Evolutionary conservation across 2,888 invertebrate species (phyloP), one percentile per base, ranked within the genome.

Genomic region (Harpalus rufipes): DNA sequence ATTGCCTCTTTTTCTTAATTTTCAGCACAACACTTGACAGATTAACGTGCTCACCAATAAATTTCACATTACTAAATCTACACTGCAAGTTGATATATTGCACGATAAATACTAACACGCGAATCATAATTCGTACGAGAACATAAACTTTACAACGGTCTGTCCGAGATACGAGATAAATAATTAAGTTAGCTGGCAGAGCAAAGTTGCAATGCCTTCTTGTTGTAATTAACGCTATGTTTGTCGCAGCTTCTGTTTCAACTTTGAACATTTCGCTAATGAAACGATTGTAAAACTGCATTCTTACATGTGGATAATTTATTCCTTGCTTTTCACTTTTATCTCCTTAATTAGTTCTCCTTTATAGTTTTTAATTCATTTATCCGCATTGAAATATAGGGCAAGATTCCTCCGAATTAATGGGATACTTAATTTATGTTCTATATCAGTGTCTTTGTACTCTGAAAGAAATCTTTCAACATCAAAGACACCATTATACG

Each of bases 221-320:
- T 74, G 72, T 74, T 74, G 72, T 21, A 74, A 74, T 74, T 74
- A 74, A 74, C 72, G 72, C 18, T 82, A 12, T 79, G 61, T 79
- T 79, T 59, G 39, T 79, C 59, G 0, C 39, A 14, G 56, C 56
- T 78, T 78, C 78, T 56, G 21, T 16, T 58, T 25, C 58, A 51
- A 44, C 44, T 44, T 51, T 74, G 56, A 72, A 76, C 76, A 76
- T 32, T 56, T 76, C 39, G 32, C 79, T 79, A 79, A 79, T 79
- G 61, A 79, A 79, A 79, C 79, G 51, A 79, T 59, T 79, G 39
- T 79, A 59, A 78, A 79, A 79, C 79, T 61, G 79, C 79, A 79
- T 79, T 79, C 79, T 58, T 79, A 61, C 78, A 58, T 6, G 39
- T 32, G 21, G 39, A 61, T 61, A 59, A 79, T 79, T 61, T 79